Percentiles rank a stretch among this genome's conserved stretches.
Conservation (phyloP, 2,888 invertebrate species). For the Brenthis ino region DNA sequence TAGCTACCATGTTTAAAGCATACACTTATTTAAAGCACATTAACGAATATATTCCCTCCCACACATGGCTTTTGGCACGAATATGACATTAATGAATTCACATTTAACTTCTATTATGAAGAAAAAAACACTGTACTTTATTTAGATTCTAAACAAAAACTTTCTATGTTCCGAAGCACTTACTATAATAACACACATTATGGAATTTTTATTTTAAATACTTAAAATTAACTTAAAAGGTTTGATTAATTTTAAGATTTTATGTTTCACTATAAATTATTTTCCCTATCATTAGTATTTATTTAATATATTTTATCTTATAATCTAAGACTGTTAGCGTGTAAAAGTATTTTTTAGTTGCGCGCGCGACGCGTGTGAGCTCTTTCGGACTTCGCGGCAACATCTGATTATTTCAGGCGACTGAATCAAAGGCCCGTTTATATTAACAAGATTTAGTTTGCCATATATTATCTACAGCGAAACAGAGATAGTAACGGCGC, state of each 20-base stretch:
- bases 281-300: too few relatives aligned
- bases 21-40: slow-evolving; percentile 56
- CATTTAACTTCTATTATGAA: slow-evolving; percentile 31
- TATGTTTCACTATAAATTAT: too few relatives aligned
- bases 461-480: slow-evolving; percentile 14
- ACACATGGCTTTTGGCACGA: slow-evolving; percentile 48
- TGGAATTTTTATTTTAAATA: too few relatives aligned
- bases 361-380: slow-evolving; percentile 36
- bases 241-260: too few relatives aligned
- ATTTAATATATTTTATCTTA: too few relatives aligned
- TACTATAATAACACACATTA: too few relatives aligned
- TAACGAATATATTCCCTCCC: slow-evolving; percentile 59
- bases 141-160: too few relatives aligned
- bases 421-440: slow-evolving; percentile 37
- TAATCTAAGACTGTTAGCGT: background rate
- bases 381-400: slow-evolving; percentile 44
- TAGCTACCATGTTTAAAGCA: slow-evolving; percentile 60
- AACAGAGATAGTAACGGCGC: slow-evolving; percentile 3
- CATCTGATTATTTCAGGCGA: slow-evolving; percentile 56
- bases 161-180: too few relatives aligned
- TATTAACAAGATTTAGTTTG: slow-evolving; percentile 30
- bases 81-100: slow-evolving; percentile 34
- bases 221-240: too few relatives aligned
- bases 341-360: background rate
- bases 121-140: background rate